Percentiles rank a stretch among this genome's conserved stretches.
Conservation (phyloP, 1,140 invertebrate genomes). For the Ectropis grisescens region DNA sequence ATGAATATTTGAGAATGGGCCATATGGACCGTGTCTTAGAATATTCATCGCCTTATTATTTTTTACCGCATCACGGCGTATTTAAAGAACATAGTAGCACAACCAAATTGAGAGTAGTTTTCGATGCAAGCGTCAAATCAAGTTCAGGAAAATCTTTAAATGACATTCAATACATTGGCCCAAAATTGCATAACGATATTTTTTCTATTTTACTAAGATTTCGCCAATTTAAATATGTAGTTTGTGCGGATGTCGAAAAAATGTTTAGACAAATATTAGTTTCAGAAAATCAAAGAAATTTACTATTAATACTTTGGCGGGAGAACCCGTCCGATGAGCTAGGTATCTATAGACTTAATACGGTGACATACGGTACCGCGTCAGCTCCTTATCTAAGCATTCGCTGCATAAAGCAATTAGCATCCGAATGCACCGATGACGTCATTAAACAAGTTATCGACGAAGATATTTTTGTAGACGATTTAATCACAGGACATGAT, state of each 20-base stretch:
- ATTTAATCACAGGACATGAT: not conserved
- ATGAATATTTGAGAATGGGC: conserved; percentile 22
- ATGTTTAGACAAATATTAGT: conserved; percentile 33
- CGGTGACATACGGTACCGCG: conserved; percentile 10
- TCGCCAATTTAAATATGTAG: conserved; percentile 17
- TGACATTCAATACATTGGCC: conserved; percentile 23
- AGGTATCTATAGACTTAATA: conserved; percentile 6
- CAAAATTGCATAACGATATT: conserved; percentile 31
- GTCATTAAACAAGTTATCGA: not conserved
- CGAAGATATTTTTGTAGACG: conserved; percentile 4
- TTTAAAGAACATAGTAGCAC: conserved; percentile 22
- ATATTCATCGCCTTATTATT: conserved; percentile 16
- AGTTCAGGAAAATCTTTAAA: conserved; percentile 23
- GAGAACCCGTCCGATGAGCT: conserved; percentile 3
- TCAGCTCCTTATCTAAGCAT: conserved; percentile 6
- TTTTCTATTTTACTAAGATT: conserved; percentile 16
- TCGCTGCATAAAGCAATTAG: conserved; percentile 5
- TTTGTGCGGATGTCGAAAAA: conserved; percentile 25
- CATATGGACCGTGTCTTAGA: conserved; percentile 19
- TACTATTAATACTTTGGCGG: conserved; percentile 34
- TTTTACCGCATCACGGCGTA: conserved; percentile 52
- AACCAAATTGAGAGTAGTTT: conserved; percentile 34
- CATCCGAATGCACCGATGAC: not conserved
- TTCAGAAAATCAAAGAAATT: conserved; percentile 18
- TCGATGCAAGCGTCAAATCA: conserved; percentile 23